These are phyloP conservation scores for Caenorhabditis latens DNA, from an alignment of 1,140 invertebrate species.

Conservation along the genomic window DNA sequence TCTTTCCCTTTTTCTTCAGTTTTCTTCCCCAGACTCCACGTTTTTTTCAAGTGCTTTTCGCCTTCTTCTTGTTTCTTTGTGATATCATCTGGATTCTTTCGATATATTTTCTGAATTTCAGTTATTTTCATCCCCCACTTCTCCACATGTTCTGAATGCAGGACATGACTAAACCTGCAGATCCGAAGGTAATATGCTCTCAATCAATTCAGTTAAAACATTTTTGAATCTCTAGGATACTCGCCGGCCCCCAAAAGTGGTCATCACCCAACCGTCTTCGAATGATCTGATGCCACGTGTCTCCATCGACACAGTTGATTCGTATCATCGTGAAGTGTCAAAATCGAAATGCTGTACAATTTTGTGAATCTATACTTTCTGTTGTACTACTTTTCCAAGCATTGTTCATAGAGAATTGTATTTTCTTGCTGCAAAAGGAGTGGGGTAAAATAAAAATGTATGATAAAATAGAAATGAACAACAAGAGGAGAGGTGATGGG, in stretches of 20 bases:
- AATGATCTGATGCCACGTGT: slow-evolving; percentile 57
- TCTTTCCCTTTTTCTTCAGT: not conserved
- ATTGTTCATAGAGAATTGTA: slow-evolving; percentile 20
- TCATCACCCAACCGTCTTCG: slow-evolving; percentile 62
- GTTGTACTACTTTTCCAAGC: too few relatives aligned
- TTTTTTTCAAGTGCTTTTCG: slow-evolving; percentile 17
- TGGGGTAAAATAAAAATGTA: slow-evolving; percentile 41
- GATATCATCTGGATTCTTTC: too few relatives aligned
- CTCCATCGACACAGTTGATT: slow-evolving; percentile 52
- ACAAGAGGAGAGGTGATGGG: not conserved
- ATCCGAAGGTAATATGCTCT: slow-evolving; percentile 6
- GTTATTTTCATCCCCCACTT: not conserved
- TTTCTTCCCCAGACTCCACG: not conserved
- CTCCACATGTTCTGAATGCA: slow-evolving; percentile 43
- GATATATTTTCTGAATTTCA: too few relatives aligned
- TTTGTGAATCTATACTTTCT: slow-evolving; percentile 12
- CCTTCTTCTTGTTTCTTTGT: not conserved
- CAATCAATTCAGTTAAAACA: too few relatives aligned
- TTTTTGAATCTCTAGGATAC: slow-evolving; percentile 6
- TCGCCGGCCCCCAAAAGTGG: slow-evolving; percentile 59
- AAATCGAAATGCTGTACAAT: slow-evolving; percentile 58
- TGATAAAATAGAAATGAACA: slow-evolving; percentile 16
- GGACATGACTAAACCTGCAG: slow-evolving; percentile 31
- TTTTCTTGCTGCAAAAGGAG: not conserved
- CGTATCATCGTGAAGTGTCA: slow-evolving; percentile 7